Percentiles rank a stretch among this genome's conserved stretches.
These are phyloP conservation scores for Seriola dumerili DNA, from an alignment of 2,113 vertebrate species.

Conservation along the genomic window DNA sequence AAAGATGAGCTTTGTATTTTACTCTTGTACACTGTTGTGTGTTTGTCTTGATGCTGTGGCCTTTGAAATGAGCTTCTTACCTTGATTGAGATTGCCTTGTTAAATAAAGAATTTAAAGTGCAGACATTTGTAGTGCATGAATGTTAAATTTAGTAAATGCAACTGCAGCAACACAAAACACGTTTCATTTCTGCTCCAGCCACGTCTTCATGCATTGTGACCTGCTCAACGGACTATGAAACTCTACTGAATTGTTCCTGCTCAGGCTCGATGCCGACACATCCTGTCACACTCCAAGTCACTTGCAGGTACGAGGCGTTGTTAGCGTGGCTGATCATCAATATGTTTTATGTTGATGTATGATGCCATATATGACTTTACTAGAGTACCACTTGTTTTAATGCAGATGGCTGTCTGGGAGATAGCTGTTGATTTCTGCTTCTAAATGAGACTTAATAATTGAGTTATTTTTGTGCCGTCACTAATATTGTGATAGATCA, in stretches of 20 bases:
- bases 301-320: slow-evolving; percentile 64
- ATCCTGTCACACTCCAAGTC: slow-evolving; percentile 30
- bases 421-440: neutral
- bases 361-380: neutral
- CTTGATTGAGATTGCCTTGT: neutral
- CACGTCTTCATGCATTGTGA: slow-evolving; percentile 57
- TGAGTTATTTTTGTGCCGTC: neutral
- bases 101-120: neutral
- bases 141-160: neutral
- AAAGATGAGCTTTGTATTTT: neutral
- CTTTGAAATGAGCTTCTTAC: neutral
- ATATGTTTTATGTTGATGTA: neutral
- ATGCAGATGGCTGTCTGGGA: neutral
- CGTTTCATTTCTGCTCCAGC: slow-evolving; percentile 29
- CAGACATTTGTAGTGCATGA: fast-evolving
- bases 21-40: neutral
- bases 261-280: slow-evolving; percentile 2
- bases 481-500: neutral
- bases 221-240: slow-evolving; percentile 66
- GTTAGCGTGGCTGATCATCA: fast-evolving
- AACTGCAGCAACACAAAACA: neutral
- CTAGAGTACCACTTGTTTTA: neutral
- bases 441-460: neutral
- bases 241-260: slow-evolving; percentile 75
- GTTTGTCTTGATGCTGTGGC: neutral